Evolutionary conservation across 1,140 invertebrate species (phyloP), one percentile per base, ranked within the genome.

Genomic region (Dinothrombium tinctorium): DNA sequence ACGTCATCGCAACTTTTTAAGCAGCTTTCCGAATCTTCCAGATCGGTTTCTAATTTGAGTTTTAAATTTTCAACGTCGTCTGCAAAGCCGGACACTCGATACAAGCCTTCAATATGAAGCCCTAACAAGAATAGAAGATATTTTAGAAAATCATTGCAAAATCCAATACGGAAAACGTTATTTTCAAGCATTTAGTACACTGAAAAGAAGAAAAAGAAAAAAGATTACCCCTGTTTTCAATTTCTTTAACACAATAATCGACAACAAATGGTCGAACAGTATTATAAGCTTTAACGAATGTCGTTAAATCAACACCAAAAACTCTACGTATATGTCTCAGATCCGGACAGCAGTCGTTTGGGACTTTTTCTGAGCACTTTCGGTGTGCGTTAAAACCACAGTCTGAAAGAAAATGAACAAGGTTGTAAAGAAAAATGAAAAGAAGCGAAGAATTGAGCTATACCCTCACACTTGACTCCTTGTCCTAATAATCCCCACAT

Each of bases 401-500:
- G 57, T 82, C 79, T 76, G 57, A 8, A 64, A 62, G 53, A 45
- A 39, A 28, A 41, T 33, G 23, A 28, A 42, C 19, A 45, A 28
- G 12, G 12, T 9, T 36, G 11, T 23, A 3, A 22, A 21, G 39
- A 20, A 21, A 40, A 37, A 40, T 9, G 22, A 17, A 33, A 11
- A 1, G 31, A 15, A n/a, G 14, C 12, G 23, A 36, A 42, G n/a
- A 17, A 37, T 45, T 17, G 4, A 17, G 25, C n/a, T 28, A 29
- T 62, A 72, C 73, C 74, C 69, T 82, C 78, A 67, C 82, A 89
- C 58, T 77, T 78, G 2, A 84, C 76, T 41, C 83, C 84, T 60
- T 90, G 84, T 20, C 77, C 77, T 26, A 83, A 79, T 44, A 90
- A 72, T 25, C 84, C 84, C 83, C 84, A 92, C 49, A 92, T 63